These are phyloP conservation scores for Brachyptera risi DNA, from an alignment of 2,888 invertebrate genomes.

Conservation along the genomic window DNA sequence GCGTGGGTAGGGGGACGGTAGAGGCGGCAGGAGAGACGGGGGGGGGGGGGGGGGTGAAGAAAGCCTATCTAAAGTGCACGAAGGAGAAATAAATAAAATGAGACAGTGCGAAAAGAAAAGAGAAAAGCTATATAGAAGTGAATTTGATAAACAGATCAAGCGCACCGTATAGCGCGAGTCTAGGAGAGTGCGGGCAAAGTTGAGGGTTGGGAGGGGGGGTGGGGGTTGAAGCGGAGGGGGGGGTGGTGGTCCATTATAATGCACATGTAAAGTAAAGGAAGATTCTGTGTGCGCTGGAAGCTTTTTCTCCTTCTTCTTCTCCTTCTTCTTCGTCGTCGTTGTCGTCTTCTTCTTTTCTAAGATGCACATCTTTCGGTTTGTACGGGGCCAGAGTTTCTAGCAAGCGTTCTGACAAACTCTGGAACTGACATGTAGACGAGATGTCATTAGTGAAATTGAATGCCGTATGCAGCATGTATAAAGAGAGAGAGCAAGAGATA, in stretches of 20 bases:
- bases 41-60: constrained; percentile 30
- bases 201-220: constrained; percentile 21
- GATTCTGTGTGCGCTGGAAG: background rate
- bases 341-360: constrained; percentile 11
- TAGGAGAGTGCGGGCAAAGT: constrained; percentile 29
- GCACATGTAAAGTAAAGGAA: background rate
- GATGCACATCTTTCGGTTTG: constrained; percentile 22
- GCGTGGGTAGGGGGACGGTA: constrained; percentile 16
- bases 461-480: constrained; percentile 37
- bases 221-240: constrained; percentile 3
- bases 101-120: constrained; percentile 21
- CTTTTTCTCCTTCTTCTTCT: too few species aligned
- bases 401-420: constrained; percentile 36
- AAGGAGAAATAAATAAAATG: constrained; percentile 21
- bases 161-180: constrained; percentile 27
- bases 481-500: constrained; percentile 18
- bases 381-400: constrained; percentile 38
- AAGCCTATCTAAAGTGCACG: constrained; percentile 28
- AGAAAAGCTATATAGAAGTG: constrained; percentile 24
- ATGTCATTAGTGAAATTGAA: constrained; percentile 41
- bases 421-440: constrained; percentile 33
- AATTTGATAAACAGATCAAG: constrained; percentile 39
- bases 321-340: background rate
- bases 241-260: constrained; percentile 18
- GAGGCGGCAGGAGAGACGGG: constrained; percentile 23